phyloP scores from a whole-genome alignment of 2,888 invertebrate species.

The Caenorhabditis angaria region DNA sequence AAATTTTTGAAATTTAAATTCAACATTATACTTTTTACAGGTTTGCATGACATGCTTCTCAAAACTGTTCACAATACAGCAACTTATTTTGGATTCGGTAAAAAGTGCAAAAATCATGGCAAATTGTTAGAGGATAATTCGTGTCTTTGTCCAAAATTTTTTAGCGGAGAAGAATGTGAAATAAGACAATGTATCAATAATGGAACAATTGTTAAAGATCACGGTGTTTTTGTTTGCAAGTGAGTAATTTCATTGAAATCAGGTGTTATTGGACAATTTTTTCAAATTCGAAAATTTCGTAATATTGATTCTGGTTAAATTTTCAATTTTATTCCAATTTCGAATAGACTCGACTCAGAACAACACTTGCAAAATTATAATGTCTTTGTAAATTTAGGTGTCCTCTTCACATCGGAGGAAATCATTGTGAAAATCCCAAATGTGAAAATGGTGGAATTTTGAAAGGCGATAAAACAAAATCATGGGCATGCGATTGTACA shows the following conservation, averaged over 20 bases:
- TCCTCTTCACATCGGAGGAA: conserved; percentile 61
- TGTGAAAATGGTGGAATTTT: conserved; percentile 59
- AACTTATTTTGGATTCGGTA: conserved; percentile 57
- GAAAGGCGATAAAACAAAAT: conserved; percentile 29
- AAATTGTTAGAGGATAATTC: conserved; percentile 48
- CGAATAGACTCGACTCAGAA: no score
- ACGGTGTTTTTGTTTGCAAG: conserved; percentile 22
- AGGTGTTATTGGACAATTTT: no score
- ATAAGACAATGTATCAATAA: conserved; percentile 54
- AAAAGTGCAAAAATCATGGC: conserved; percentile 61
- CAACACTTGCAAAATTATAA: no score
- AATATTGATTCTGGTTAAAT: no score
- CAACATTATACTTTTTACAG: no score
- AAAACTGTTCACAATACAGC: conserved; percentile 26
- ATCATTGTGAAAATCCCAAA: conserved; percentile 61
- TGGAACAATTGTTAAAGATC: conserved; percentile 35
- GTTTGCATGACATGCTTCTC: conserved; percentile 31
- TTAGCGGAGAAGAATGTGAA: conserved; percentile 58
- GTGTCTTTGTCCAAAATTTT: conserved; percentile 56
- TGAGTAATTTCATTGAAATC: conserved; percentile 18
- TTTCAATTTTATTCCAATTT: no score
- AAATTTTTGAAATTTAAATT: not conserved
- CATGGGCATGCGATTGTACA: conserved; percentile 57
- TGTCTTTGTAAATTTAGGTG: conserved; percentile 54
- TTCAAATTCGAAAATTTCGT: no score